phyloP scores from a whole-genome alignment of 1,140 invertebrate species.

The Papilio polytes region DNA sequence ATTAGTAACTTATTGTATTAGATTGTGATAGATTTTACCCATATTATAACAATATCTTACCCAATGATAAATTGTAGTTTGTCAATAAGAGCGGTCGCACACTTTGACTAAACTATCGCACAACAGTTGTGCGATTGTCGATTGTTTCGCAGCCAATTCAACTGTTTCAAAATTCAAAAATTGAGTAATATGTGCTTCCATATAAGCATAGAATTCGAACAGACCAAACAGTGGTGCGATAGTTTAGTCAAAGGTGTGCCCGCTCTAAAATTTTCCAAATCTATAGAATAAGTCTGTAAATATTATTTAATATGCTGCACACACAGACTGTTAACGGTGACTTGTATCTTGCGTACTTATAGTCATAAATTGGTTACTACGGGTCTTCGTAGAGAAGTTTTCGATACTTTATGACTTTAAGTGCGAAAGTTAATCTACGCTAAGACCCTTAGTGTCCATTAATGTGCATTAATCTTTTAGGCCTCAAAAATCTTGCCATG shows the following conservation, averaged over 20 bases:
- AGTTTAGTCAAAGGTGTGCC: no score
- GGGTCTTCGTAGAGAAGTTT: no score
- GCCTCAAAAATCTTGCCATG: conserved; percentile 47
- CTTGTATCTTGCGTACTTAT: no score
- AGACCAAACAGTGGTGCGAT: no score
- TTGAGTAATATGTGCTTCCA: no score
- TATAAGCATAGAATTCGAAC: no score
- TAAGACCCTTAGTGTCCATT: background rate
- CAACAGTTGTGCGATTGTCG: no score
- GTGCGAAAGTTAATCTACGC: background rate
- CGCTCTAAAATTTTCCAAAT: conserved; percentile 48
- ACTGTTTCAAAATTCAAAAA: no score
- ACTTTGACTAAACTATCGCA: no score
- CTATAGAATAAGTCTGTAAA: conserved; percentile 56
- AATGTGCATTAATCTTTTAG: conserved; percentile 21
- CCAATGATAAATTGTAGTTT: conserved; percentile 43
- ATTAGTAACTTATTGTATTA: conserved; percentile 75
- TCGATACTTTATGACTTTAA: background rate
- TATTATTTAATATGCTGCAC: conserved; percentile 36
- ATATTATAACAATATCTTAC: conserved; percentile 42
- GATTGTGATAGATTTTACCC: conserved; percentile 71
- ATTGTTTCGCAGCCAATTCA: no score
- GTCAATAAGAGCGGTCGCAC: no score
- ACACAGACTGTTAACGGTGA: no score
- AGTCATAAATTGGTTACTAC: background rate